Conservation (phyloP, 1,140 invertebrate genomes). For the Aphelinus certus region DNA sequence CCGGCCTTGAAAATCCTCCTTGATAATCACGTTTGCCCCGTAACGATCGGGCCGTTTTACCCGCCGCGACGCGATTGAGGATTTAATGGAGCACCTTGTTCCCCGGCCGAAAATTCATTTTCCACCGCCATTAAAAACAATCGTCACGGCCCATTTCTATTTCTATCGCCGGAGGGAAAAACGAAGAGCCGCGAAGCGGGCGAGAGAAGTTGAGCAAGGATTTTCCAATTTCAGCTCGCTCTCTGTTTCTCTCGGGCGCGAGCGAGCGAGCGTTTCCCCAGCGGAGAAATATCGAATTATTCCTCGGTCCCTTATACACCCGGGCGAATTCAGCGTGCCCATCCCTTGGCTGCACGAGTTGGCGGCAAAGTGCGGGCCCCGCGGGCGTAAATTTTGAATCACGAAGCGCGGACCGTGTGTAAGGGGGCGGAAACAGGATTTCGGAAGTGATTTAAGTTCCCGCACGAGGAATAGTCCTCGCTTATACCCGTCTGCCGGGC, state of each 20-base stretch:
- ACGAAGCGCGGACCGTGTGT: constrained; percentile 10
- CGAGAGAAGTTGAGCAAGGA: not conserved
- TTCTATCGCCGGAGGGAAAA: not conserved
- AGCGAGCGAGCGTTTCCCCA: not conserved
- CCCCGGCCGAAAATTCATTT: constrained; percentile 16
- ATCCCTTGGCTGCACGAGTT: not conserved
- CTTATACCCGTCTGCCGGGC: too few species aligned
- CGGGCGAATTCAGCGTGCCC: not conserved
- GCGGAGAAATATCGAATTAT: constrained; percentile 33
- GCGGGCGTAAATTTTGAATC: constrained; percentile 36
- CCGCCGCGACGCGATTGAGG: too few species aligned
- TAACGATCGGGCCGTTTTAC: too few species aligned
- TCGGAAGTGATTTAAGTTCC: constrained; percentile 26
- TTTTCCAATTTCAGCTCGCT: constrained; percentile 25
- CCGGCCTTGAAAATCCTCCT: too few species aligned
- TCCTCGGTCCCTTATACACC: too few species aligned
- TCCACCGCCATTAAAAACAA: constrained; percentile 31
- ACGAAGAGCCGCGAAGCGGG: not conserved
- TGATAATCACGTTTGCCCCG: too few species aligned
- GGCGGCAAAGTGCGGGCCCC: not conserved
- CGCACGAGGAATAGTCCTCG: not conserved
- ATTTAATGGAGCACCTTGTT: not conserved
- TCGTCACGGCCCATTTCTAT: not conserved
- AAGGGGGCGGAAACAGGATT: constrained; percentile 34
- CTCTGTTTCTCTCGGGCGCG: too few species aligned